These are phyloP conservation scores for Alaudala cheleensis DNA, from an alignment of 2,113 vertebrate species.

Conservation along the genomic window DNA sequence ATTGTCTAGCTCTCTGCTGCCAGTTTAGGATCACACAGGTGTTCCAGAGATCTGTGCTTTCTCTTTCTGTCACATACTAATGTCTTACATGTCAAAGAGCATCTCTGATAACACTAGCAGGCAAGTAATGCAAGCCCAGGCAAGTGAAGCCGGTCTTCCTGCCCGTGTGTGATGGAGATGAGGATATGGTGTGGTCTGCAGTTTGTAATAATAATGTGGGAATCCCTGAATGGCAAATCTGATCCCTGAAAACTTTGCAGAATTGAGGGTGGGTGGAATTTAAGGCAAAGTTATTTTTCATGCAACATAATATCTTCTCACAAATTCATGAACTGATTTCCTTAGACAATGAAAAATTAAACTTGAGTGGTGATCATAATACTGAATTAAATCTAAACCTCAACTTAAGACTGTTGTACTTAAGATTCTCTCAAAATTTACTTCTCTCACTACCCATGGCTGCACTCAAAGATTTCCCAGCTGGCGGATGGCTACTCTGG, in stretches of 20 bases:
- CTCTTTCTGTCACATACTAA: background rate
- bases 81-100: background rate
- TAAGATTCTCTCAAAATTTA: background rate
- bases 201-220: background rate
- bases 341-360: background rate
- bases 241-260: background rate
- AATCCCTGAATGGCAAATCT: background rate
- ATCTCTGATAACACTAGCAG: background rate
- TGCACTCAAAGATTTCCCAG: background rate
- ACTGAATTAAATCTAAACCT: background rate
- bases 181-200: background rate
- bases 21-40: background rate
- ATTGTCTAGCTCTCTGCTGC: background rate
- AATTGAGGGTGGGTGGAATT: rapidly evolving
- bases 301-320: background rate
- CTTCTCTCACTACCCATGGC: background rate
- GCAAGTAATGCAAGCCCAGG: too few relatives aligned
- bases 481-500: background rate
- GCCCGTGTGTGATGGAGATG: background rate
- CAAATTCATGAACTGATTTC: background rate
- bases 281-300: background rate
- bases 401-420: background rate
- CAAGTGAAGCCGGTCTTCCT: background rate
- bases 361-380: background rate
- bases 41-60: background rate